Conservation (phyloP, 2,113 vertebrate species). For the Marcusenius ussheri region DNA sequence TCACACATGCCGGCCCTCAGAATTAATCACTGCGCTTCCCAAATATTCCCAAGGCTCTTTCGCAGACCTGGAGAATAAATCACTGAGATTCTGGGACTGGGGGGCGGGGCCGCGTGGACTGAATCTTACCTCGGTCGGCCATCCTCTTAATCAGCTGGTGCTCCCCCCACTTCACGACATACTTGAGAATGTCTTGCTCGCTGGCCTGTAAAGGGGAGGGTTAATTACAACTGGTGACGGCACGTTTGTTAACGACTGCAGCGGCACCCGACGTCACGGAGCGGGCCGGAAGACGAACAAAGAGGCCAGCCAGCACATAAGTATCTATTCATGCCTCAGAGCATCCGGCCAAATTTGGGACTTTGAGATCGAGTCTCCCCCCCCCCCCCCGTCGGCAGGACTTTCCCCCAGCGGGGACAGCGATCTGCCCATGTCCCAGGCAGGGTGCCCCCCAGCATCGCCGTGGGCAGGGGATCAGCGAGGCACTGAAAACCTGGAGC, state of each 20-base stretch:
- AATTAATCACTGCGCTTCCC: not conserved
- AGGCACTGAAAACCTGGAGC: not conserved
- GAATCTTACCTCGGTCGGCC: conserved; percentile 88
- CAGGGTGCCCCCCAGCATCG: not conserved
- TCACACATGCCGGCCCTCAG: not conserved
- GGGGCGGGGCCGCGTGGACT: not conserved
- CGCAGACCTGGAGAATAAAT: conserved; percentile 20
- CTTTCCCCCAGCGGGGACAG: not conserved
- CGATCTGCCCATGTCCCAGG: not conserved
- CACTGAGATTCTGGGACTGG: not conserved
- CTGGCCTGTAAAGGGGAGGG: conserved; percentile 72
- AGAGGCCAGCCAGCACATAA: not conserved
- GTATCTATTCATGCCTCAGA: not conserved
- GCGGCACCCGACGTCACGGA: not conserved
- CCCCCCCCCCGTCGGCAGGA: not conserved
- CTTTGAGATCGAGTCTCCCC: not conserved
- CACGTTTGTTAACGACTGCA: not conserved
- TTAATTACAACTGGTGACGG: conserved; percentile 4
- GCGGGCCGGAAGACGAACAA: not conserved
- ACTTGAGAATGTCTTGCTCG: conserved; percentile 97
- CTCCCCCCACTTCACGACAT: conserved; percentile 97
- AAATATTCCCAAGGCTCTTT: not conserved
- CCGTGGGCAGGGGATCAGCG: not conserved
- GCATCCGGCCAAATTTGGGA: not conserved
- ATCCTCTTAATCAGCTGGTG: conserved; percentile 98